Percentiles rank a stretch among this genome's conserved stretches.
Evolutionary conservation across 2,888 invertebrate genomes (phyloP).

Genomic region (Morpho achilles): DNA sequence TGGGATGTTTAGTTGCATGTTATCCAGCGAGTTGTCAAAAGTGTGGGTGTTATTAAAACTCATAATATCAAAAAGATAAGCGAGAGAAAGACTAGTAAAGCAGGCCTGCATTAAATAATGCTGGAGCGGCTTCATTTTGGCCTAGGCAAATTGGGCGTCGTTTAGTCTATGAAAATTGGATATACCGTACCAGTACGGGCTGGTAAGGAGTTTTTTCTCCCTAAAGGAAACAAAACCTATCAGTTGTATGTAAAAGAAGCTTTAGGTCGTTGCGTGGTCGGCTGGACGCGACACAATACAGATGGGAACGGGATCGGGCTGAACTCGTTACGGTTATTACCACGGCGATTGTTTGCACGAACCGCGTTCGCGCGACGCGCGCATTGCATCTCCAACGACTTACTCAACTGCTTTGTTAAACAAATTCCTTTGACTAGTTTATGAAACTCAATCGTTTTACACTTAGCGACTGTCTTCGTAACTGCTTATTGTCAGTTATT

Average conservation of each 20-base stretch:
- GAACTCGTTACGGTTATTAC: slow-evolving; percentile 65
- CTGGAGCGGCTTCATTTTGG: too few species aligned
- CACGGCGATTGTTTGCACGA: slow-evolving; percentile 56
- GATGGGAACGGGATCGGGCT: slow-evolving; percentile 53
- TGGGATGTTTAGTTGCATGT: too few species aligned
- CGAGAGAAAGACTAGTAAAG: too few species aligned
- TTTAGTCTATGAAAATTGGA: too few species aligned
- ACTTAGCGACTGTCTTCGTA: slow-evolving; percentile 27
- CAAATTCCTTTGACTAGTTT: slow-evolving; percentile 40
- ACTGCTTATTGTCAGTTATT: neutral
- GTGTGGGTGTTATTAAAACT: too few species aligned
- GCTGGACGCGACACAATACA: slow-evolving; percentile 52
- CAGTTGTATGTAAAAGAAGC: slow-evolving; percentile 19
- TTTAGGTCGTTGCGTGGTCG: slow-evolving; percentile 44
- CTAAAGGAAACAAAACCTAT: too few species aligned
- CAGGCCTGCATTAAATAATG: too few species aligned
- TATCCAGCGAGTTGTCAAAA: too few species aligned
- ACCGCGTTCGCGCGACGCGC: slow-evolving; percentile 46
- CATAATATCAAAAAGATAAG: too few species aligned
- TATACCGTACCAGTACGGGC: too few species aligned
- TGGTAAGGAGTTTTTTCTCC: too few species aligned
- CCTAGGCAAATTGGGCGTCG: too few species aligned
- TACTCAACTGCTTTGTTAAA: slow-evolving; percentile 48
- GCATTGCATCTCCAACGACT: slow-evolving; percentile 38
- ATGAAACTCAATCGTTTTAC: slow-evolving; percentile 18